Evolutionary conservation across 2,888 invertebrate species (phyloP).

Genomic region (Colletes collaris): DNA sequence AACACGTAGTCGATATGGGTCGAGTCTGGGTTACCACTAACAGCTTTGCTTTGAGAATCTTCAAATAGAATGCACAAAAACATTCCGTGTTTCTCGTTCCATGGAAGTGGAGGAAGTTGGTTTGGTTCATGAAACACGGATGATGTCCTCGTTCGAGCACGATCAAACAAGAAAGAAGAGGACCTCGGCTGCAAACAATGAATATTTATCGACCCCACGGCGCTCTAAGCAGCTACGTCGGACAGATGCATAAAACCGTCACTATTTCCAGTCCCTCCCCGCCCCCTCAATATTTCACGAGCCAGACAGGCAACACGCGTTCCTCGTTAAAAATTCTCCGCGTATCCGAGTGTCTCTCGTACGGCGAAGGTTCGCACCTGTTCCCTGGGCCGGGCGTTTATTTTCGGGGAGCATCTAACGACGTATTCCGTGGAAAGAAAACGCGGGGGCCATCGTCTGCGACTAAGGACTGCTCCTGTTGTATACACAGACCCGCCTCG

Average conservation of each 20-base stretch:
- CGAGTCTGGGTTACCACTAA: not conserved
- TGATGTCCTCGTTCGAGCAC: not conserved
- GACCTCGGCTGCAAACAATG: slow-evolving; percentile 18
- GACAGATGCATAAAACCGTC: slow-evolving; percentile 1
- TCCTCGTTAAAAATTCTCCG: slow-evolving; percentile 62
- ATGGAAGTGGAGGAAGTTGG: not conserved
- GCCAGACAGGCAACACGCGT: slow-evolving; percentile 43
- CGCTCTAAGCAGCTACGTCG: not conserved
- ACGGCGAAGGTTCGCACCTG: slow-evolving; percentile 64
- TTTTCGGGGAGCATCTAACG: slow-evolving; percentile 59
- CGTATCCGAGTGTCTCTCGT: slow-evolving; percentile 38
- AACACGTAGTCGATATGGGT: not conserved
- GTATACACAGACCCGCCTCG: slow-evolving; percentile 16
- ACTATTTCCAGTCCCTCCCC: slow-evolving; percentile 13
- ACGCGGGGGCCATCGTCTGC: slow-evolving; percentile 45
- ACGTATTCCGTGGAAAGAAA: slow-evolving; percentile 62
- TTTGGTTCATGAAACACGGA: slow-evolving; percentile 7
- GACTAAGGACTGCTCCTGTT: slow-evolving; percentile 39
- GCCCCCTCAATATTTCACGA: slow-evolving; percentile 24
- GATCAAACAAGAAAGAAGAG: slow-evolving; percentile 9
- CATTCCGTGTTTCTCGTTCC: not conserved
- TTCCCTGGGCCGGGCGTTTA: slow-evolving; percentile 54
- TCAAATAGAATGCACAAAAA: not conserved
- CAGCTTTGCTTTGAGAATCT: no score
- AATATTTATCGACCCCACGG: slow-evolving; percentile 39